Base-by-base conservation (phyloP, 2,888 invertebrate species). In the Erannis defoliaria region DNA sequence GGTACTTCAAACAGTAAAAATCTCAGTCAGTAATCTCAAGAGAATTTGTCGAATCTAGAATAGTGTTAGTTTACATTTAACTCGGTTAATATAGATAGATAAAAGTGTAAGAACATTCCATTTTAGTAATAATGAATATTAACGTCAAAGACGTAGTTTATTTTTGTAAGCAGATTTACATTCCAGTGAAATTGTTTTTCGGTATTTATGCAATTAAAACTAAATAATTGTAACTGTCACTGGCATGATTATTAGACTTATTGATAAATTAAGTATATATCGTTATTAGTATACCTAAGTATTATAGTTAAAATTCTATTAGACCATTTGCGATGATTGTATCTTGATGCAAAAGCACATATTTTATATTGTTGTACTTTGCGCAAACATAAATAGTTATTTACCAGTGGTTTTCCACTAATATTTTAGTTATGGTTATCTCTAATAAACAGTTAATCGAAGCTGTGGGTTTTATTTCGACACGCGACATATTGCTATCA, bases 371-470 rank as follows among this genome's bases (percentile, higher is more conserved):
- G 29, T 45, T 26, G 5, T 10, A 8, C 8, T 45, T 16, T 14
- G 16, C 14, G 26, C 14, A n/a, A 12, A 21, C 5, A 21, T 42
- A 26, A 29, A n/a, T 42, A 6, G n/a, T 42, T 6, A n/a, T 45
- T 43, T 45, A 16, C 26, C 9, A 4, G 43, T 45, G 26, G 10
- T 29, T 26, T 45, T 10, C 19, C 26, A 29, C 45, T 16, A 8
- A 8, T 29, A 29, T 45, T 45, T 16, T 45, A 26, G 14, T 45
- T 45, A 10, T 23, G 9, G 23, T 26, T 5, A 45, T 19, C 10
- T 43, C 6, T 45, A 45, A 16, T 45, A 45, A 45, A 45, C 16
- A 8, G 45, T 45, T 29, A 45, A 45, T 26, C 26, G 29, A 45
- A 29, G 9, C 16, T 3, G 14, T 16, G 26, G 5, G 26, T 26